Percentiles rank a stretch among this genome's conserved stretches.
Evolutionary conservation across 2,888 invertebrate species (phyloP).

Genomic region (Papilio protenor): DNA sequence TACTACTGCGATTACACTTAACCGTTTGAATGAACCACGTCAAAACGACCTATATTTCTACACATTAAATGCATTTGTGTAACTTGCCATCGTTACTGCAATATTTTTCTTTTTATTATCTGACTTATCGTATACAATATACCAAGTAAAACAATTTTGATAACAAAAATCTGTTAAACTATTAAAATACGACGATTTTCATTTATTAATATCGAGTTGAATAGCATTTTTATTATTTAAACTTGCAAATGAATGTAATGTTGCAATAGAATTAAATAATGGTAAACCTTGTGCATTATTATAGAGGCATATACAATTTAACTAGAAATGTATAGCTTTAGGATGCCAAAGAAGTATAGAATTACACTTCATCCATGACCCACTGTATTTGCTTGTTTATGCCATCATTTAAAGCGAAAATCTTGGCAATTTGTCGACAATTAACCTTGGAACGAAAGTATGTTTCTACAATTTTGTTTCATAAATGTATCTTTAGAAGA

Average conservation of each 20-base stretch:
- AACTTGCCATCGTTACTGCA: neutral
- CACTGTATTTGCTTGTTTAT: too few species aligned
- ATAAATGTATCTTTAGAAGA: too few species aligned
- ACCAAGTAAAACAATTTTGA: neutral
- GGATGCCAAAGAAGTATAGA: neutral
- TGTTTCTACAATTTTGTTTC: neutral
- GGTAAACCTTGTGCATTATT: neutral
- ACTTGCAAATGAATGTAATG: neutral
- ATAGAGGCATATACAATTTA: neutral
- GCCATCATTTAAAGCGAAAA: neutral
- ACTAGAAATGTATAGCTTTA: neutral
- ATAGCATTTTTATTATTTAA: neutral
- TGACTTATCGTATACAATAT: too few species aligned
- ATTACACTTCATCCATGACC: neutral
- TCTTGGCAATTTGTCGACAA: neutral
- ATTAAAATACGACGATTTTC: neutral
- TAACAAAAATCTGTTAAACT: neutral
- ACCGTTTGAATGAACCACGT: neutral
- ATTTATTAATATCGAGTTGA: neutral
- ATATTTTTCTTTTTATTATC: too few species aligned
- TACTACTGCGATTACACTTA: conserved; percentile 12
- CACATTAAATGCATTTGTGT: neutral
- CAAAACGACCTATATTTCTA: conserved; percentile 7
- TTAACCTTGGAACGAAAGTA: neutral
- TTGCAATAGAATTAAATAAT: neutral